Evolutionary conservation across 2,888 invertebrate species (phyloP).

Genomic region (Cerceris ruficornis): DNA sequence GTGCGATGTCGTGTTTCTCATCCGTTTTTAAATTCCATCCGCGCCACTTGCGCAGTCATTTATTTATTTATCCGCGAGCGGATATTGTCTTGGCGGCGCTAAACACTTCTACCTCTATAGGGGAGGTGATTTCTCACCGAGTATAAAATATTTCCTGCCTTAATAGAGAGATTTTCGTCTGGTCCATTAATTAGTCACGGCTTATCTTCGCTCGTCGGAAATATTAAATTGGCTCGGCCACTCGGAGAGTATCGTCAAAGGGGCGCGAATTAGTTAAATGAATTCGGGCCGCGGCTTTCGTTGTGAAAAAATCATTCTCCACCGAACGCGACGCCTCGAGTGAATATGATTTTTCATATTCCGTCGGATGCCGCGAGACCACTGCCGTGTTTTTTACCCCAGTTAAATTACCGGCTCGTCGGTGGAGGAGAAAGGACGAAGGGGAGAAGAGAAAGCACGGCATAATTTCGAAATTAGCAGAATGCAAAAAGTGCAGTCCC

Average conservation of each 20-base stretch:
- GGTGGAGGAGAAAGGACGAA: neutral
- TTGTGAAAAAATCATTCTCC: neutral
- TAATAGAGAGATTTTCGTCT: neutral
- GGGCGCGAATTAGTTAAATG: slow-evolving; percentile 21
- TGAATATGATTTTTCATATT: neutral
- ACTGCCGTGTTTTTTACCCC: neutral
- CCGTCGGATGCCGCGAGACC: neutral
- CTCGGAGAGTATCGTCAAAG: slow-evolving; percentile 4
- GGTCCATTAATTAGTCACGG: slow-evolving; percentile 40
- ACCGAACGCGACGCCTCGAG: neutral
- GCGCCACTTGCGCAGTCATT: slow-evolving; percentile 26
- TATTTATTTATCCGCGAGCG: slow-evolving; percentile 52
- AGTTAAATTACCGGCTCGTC: neutral
- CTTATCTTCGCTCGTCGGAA: slow-evolving; percentile 30
- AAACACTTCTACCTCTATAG: too few species aligned
- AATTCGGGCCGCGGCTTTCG: slow-evolving; percentile 8
- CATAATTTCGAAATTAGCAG: slow-evolving; percentile 24
- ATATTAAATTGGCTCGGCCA: neutral
- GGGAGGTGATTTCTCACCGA: neutral
- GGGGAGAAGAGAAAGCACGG: neutral
- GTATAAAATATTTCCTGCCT: neutral
- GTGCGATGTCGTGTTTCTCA: slow-evolving; percentile 49
- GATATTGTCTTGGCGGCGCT: slow-evolving; percentile 2
- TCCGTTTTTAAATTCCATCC: slow-evolving; percentile 36
- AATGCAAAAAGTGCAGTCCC: slow-evolving; percentile 25